Base-by-base conservation (phyloP, 2,113 vertebrate genomes). In the Sclerurus mexicanus region DNA sequence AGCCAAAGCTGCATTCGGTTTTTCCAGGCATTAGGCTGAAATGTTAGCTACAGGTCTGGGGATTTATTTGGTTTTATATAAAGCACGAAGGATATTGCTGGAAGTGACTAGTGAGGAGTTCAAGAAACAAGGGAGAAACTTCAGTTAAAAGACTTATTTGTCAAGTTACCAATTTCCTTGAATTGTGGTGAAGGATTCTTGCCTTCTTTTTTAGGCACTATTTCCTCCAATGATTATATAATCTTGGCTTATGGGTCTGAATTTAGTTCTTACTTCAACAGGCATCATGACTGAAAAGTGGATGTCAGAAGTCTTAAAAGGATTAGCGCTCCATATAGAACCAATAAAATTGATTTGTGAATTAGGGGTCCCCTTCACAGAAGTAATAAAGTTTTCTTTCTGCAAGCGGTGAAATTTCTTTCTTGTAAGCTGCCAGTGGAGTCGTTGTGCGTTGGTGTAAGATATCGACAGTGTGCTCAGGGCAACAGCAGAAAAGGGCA, bases 261-360 rank as follows among this genome's bases (percentile, higher is more conserved):
- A 64, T 83, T 79, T 44, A 74, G 40, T 71, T 91, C 77, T 71
- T 53, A 44, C 39, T 90, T 94, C 56, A 96, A 83, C 74, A 89
- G 80, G 77, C 40, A 62, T 60, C 49, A 21, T 23, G 69, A 60
- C 31, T 77, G 67, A 89, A 71, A 72, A 89, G 49, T 28, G 63
- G 56, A 93, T 82, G 72, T 90, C 89, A 92, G 67, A 80, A 86
- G 37, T 46, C 72, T 89, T 87, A 60, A 76, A 90, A 90, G 63
- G 90, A 94, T 95, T 95, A 93, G 75, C 78, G 94, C 87, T 91
- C 84, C 46, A 56, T 76, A 82, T 46, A 90, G 49, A 89, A 92
- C 82, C 81, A 85, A 71, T 73, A 85, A 95, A 95, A 96, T 68
- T 63, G 94, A 96, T 96, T 88, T 97, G 91, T 97, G 88, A 97